Conservation (phyloP, 2,888 invertebrate genomes). For the Limnephilus lunatus region DNA sequence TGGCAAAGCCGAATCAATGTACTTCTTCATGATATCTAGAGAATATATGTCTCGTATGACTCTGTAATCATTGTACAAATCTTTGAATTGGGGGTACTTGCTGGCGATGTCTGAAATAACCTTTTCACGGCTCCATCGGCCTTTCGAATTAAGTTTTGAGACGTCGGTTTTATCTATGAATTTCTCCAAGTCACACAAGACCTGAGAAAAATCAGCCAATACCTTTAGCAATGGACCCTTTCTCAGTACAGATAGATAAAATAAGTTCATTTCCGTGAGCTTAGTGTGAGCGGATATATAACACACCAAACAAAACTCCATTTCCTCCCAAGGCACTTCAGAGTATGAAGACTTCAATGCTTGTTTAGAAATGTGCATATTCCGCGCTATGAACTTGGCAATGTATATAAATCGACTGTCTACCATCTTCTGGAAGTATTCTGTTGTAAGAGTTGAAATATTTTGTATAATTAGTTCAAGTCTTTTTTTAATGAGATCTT, state of each 20-base stretch:
- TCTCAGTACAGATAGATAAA: background rate
- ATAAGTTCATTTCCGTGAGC: background rate
- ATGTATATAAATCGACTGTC: constrained; percentile 2
- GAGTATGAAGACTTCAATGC: background rate
- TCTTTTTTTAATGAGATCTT: background rate
- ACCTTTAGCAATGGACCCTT: background rate
- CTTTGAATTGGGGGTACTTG: background rate
- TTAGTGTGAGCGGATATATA: too few relatives aligned
- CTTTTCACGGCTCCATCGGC: background rate
- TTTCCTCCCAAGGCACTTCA: constrained; percentile 19
- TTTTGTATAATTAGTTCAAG: background rate
- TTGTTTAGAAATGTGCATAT: constrained; percentile 9
- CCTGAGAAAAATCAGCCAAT: background rate
- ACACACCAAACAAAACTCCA: constrained; percentile 26
- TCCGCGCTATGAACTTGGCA: background rate
- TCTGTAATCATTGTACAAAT: background rate
- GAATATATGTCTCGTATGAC: constrained; percentile 20
- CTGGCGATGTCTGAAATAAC: background rate
- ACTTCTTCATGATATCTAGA: background rate
- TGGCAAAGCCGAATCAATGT: background rate
- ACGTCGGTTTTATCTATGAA: background rate
- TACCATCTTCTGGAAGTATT: too few relatives aligned
- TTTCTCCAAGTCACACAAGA: background rate
- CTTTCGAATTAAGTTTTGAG: background rate
- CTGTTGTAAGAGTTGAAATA: background rate